phyloP scores from a whole-genome alignment of 1,140 invertebrate species.

The Globodera ellingtonae region DNA sequence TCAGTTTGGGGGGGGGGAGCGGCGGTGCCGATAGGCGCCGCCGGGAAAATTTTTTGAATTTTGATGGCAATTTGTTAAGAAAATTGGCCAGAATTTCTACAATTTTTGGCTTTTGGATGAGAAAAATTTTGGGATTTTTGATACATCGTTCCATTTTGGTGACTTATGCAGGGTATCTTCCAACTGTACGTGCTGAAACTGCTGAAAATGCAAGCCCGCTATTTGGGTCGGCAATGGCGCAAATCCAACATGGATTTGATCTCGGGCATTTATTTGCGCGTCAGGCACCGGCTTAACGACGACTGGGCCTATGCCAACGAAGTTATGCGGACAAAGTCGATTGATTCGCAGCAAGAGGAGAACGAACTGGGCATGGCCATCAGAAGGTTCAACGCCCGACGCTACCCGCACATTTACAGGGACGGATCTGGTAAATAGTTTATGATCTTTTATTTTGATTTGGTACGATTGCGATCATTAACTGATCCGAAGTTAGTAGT shows the following conservation, averaged over 20 bases:
- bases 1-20: too few relatives aligned
- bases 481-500: neutral
- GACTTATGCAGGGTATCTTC: constrained; percentile 82
- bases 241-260: constrained; percentile 99
- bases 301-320: constrained; percentile 99
- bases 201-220: constrained; percentile 99
- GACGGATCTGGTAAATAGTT: neutral
- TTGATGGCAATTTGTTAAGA: too few relatives aligned
- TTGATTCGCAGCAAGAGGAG: constrained; percentile 97
- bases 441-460: neutral
- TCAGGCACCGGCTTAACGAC: constrained; percentile 81
- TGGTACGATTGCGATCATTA: neutral
- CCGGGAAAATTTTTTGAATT: too few relatives aligned
- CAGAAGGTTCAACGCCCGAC: constrained; percentile 89
- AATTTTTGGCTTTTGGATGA: too few relatives aligned
- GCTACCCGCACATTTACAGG: constrained; percentile 73
- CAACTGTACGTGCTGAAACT: constrained; percentile 96
- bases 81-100: too few relatives aligned
- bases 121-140: too few relatives aligned
- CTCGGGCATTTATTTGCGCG: constrained; percentile 97
- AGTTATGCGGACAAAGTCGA: constrained; percentile 82
- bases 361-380: constrained; percentile 87
- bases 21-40: too few relatives aligned
- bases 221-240: constrained; percentile 95
- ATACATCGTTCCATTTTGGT: constrained; percentile 12